A percentile compares a stretch with the other conserved stretches of the same genome.
Evolutionary conservation across 2,888 invertebrate species (phyloP).

Genomic region (Clunio marinus): DNA sequence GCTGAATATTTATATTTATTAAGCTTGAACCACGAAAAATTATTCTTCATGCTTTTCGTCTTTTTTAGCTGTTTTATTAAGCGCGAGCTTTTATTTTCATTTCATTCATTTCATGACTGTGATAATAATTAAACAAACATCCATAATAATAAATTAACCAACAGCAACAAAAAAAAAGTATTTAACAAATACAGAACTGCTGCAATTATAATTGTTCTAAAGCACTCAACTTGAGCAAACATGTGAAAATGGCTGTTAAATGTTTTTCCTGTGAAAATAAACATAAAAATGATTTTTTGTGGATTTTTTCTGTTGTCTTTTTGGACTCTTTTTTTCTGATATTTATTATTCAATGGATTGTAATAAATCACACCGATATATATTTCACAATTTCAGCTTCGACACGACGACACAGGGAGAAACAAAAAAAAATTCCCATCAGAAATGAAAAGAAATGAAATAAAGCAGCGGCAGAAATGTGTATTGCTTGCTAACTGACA

Average conservation of each 20-base stretch:
- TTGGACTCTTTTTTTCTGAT: background rate
- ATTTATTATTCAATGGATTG: constrained; percentile 18
- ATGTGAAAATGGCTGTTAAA: constrained; percentile 22
- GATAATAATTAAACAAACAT: constrained; percentile 29
- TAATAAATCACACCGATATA: constrained; percentile 17
- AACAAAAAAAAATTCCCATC: constrained; percentile 14
- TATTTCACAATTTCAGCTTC: constrained; percentile 19
- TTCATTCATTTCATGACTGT: background rate
- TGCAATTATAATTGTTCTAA: constrained; percentile 8
- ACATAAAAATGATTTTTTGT: background rate
- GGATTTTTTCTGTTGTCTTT: background rate
- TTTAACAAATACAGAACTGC: constrained; percentile 21
- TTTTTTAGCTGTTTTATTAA: background rate
- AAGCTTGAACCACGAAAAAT: background rate
- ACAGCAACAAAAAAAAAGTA: background rate
- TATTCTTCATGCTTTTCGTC: too few species aligned
- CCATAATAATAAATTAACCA: constrained; percentile 22
- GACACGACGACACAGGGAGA: too few species aligned
- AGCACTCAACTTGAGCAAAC: background rate
- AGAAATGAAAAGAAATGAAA: constrained; percentile 18
- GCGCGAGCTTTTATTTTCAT: constrained; percentile 3
- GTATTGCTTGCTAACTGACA: constrained; percentile 27
- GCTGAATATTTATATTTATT: constrained; percentile 26
- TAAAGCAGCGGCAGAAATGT: background rate
- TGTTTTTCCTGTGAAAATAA: constrained; percentile 16